Conservation (phyloP, 2,113 vertebrate genomes). For the Electrona antarctica region DNA sequence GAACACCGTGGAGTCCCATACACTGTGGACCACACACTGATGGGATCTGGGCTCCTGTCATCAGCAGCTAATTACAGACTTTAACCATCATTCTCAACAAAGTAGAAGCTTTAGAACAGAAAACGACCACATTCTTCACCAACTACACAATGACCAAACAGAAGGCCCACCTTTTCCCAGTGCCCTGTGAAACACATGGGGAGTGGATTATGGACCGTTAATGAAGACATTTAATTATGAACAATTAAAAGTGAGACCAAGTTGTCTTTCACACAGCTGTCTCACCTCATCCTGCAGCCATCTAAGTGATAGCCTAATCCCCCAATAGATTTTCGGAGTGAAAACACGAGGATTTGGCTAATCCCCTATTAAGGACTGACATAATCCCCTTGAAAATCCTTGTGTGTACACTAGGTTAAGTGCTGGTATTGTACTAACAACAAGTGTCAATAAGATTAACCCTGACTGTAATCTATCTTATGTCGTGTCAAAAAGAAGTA, state of each 20-base stretch:
- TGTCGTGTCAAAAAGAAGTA: neutral
- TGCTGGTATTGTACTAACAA: slow-evolving; percentile 64
- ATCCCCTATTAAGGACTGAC: slow-evolving; percentile 62
- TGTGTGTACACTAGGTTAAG: slow-evolving; percentile 72
- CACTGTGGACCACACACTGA: slow-evolving; percentile 59
- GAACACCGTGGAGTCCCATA: slow-evolving; percentile 2
- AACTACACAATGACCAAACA: slow-evolving; percentile 25
- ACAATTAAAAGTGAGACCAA: slow-evolving; percentile 34
- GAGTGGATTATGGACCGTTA: slow-evolving; percentile 22
- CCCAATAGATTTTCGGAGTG: slow-evolving; percentile 42
- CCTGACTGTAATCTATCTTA: slow-evolving; percentile 61
- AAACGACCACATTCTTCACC: slow-evolving; percentile 16
- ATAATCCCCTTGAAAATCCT: slow-evolving; percentile 73
- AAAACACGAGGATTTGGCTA: slow-evolving; percentile 71
- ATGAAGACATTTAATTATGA: slow-evolving; percentile 33
- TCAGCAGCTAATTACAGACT: slow-evolving; percentile 65
- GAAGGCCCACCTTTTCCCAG: slow-evolving; percentile 24
- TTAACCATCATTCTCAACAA: slow-evolving; percentile 34
- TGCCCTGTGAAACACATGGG: slow-evolving; percentile 10
- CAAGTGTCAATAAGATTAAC: slow-evolving; percentile 71
- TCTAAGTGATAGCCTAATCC: slow-evolving; percentile 53
- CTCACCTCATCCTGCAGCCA: slow-evolving; percentile 39
- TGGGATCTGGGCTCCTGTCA: slow-evolving; percentile 58
- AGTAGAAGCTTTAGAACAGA: slow-evolving; percentile 11
- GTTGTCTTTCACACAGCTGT: slow-evolving; percentile 26